Percentiles rank a stretch among this genome's conserved stretches.
Evolutionary conservation across 1,140 invertebrate species (phyloP).

Genomic region (Adelges cooleyi): DNA sequence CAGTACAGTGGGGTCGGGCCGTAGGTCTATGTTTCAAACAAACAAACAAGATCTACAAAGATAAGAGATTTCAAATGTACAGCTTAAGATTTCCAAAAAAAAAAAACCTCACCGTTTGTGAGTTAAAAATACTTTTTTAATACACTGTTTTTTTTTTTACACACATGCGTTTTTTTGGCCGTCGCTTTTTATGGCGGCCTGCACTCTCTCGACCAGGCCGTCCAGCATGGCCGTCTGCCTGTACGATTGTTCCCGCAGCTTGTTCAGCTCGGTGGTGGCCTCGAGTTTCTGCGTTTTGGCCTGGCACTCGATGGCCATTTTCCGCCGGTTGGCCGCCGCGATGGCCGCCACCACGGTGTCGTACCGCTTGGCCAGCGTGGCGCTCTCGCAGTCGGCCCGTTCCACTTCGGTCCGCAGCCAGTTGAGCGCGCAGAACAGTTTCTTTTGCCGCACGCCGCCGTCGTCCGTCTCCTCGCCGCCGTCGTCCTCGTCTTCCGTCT

Average conservation of each 20-base stretch:
- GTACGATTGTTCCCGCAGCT: neutral
- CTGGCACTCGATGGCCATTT: neutral
- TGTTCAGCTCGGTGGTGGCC: neutral
- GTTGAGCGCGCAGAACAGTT: neutral
- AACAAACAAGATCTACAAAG: no score
- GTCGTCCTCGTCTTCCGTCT: neutral
- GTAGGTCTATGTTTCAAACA: no score
- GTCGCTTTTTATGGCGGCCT: neutral
- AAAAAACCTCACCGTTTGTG: no score
- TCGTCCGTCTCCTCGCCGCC: neutral
- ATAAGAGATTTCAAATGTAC: no score
- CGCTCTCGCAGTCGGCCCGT: neutral
- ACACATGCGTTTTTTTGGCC: neutral
- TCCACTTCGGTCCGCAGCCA: constrained; percentile 4
- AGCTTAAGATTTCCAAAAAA: no score
- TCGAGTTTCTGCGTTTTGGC: neutral
- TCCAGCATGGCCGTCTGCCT: neutral
- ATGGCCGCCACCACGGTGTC: neutral
- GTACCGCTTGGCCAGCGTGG: neutral
- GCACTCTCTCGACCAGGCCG: neutral
- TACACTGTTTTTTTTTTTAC: no score
- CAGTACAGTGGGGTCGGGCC: no score
- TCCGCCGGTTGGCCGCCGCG: neutral
- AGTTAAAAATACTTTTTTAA: no score
- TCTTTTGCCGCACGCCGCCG: neutral